Percentiles rank a stretch among this genome's conserved stretches.
phyloP scores from a whole-genome alignment of 1,140 invertebrate genomes.

The Zaprionus inermis region DNA sequence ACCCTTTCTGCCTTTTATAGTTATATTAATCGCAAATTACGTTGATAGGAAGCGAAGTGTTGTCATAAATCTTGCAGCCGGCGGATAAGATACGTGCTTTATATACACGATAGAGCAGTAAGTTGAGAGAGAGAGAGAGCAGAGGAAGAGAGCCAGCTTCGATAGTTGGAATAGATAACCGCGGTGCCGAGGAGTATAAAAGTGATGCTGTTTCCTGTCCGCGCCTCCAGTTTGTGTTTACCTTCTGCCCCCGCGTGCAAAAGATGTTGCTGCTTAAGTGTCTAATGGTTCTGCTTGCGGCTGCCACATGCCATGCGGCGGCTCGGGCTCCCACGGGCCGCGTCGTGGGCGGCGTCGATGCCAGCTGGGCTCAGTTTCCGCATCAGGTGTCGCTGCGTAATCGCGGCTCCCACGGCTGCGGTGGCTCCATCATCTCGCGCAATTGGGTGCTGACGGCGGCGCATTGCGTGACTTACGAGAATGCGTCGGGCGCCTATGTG shows the following conservation, averaged over 20 bases:
- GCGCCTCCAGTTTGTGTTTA: not conserved
- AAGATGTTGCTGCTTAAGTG: slow-evolving; percentile 3
- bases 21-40: slow-evolving; percentile 4
- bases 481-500: not conserved
- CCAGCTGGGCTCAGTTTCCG: slow-evolving; percentile 80
- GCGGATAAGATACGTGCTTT: slow-evolving; percentile 4
- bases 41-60: not conserved
- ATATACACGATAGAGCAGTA: not conserved
- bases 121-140: not conserved
- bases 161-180: not conserved
- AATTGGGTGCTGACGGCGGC: slow-evolving; percentile 86
- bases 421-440: slow-evolving; percentile 86
- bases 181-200: slow-evolving; percentile 2
- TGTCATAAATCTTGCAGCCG: slow-evolving; percentile 8
- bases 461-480: slow-evolving; percentile 84
- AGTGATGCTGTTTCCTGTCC: not conserved
- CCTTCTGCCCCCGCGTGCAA: not conserved
- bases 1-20: too few relatives aligned
- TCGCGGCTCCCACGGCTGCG: slow-evolving; percentile 84
- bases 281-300: slow-evolving; percentile 4
- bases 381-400: slow-evolving; percentile 85
- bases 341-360: slow-evolving; percentile 85
- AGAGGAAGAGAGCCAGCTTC: not conserved
- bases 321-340: slow-evolving; percentile 35
- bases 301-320: slow-evolving; percentile 32